Conservation (phyloP, 2,113 vertebrate species). For the Myanophis thanlyinensis region DNA sequence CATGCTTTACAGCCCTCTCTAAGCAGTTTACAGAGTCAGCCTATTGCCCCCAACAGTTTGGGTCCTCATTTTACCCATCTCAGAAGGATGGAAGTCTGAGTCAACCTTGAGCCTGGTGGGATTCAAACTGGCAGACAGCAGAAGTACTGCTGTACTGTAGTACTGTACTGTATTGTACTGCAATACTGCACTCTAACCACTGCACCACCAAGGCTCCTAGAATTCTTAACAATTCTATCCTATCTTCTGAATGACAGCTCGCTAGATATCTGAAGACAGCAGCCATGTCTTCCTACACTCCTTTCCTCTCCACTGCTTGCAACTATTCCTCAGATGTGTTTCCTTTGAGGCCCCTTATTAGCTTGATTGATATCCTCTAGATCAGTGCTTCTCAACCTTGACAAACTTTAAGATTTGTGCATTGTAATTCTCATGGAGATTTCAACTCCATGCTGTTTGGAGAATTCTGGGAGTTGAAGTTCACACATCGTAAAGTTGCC, state of each 20-base stretch:
- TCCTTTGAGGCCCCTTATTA: neutral
- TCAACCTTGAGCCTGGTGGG: too few relatives aligned
- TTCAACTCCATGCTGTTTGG: neutral
- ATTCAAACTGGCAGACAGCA: too few relatives aligned
- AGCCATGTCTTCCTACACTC: neutral
- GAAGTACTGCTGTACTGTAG: too few relatives aligned
- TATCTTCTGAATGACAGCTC: neutral
- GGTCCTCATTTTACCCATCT: too few relatives aligned
- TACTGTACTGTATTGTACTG: too few relatives aligned
- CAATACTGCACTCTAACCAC: too few relatives aligned
- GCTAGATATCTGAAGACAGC: neutral
- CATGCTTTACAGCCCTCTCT: too few relatives aligned
- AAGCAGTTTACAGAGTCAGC: too few relatives aligned
- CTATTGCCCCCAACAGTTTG: too few relatives aligned
- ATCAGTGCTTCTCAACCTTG: neutral
- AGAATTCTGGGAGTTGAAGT: neutral
- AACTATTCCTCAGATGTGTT: neutral
- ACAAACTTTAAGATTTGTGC: neutral
- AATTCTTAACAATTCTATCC: neutral
- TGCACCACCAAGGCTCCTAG: too few relatives aligned
- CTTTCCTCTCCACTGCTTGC: neutral
- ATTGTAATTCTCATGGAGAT: neutral
- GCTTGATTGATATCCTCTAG: neutral
- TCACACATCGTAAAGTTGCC: neutral
- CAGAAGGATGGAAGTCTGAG: too few relatives aligned